Evolutionary conservation across 2,888 invertebrate species (phyloP).

Genomic region (Micropterix aruncella): DNA sequence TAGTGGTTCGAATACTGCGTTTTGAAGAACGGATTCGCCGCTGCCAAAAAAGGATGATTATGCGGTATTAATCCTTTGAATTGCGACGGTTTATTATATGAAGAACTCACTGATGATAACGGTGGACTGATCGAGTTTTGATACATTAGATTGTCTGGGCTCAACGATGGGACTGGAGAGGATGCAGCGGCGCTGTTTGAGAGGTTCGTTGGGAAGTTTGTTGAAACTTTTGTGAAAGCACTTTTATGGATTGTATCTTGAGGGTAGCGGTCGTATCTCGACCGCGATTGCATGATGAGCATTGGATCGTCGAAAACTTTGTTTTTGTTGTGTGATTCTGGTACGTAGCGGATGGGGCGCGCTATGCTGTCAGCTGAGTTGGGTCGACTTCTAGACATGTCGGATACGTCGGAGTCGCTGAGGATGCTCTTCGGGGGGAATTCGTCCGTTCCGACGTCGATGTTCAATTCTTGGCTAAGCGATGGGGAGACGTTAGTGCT

Average conservation of each 20-base stretch:
- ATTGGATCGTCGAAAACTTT: conserved; percentile 48
- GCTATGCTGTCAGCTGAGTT: conserved; percentile 40
- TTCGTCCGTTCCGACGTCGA: conserved; percentile 37
- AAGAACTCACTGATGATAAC: conserved; percentile 41
- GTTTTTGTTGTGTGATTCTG: conserved; percentile 31
- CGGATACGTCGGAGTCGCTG: conserved; percentile 37
- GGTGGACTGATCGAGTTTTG: conserved; percentile 70
- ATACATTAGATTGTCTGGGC: conserved; percentile 63
- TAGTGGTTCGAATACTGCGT: conserved; percentile 25
- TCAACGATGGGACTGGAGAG: conserved; percentile 57
- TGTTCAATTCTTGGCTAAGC: conserved; percentile 34
- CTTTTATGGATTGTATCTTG: conserved; percentile 48
- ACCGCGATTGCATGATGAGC: conserved; percentile 35
- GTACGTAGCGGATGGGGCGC: conserved; percentile 35
- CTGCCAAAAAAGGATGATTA: conserved; percentile 29
- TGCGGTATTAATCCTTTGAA: conserved; percentile 31
- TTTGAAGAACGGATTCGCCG: conserved; percentile 40
- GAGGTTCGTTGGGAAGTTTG: conserved; percentile 15
- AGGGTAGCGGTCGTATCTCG: conserved; percentile 30
- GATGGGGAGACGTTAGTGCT: conserved; percentile 35
- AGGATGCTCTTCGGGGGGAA: conserved; percentile 29
- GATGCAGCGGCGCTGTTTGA: conserved; percentile 20
- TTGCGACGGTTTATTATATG: conserved; percentile 26
- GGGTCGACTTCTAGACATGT: conserved; percentile 33
- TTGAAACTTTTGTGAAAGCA: conserved; percentile 72